phyloP scores from a whole-genome alignment of 1,140 invertebrate genomes.

The Heliconius melpomene region DNA sequence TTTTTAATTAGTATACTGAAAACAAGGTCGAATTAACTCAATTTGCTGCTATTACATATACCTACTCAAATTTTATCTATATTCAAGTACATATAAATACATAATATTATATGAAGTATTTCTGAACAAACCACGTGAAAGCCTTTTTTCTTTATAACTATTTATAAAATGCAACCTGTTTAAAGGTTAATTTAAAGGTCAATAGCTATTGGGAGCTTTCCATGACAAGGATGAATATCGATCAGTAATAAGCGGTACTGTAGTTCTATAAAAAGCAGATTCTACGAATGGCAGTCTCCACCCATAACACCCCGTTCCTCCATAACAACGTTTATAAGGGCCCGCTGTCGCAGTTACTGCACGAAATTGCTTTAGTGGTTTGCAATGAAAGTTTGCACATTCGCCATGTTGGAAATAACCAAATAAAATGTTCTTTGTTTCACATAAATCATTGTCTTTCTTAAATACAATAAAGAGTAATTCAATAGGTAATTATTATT shows the following conservation, averaged over 20 bases:
- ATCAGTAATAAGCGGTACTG: constrained; percentile 15
- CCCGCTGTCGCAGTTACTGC: constrained; percentile 8
- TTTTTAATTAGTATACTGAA: constrained; percentile 9
- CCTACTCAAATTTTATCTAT: neutral
- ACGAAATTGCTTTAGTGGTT: neutral
- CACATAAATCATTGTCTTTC: neutral
- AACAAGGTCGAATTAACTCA: constrained; percentile 3
- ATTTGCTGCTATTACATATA: neutral
- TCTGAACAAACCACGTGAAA: neutral
- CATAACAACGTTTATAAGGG: neutral
- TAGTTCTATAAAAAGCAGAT: constrained; percentile 33
- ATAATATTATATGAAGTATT: neutral
- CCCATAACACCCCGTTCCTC: constrained; percentile 24
- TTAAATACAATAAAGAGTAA: neutral
- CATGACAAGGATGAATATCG: constrained; percentile 30
- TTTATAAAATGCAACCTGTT: neutral
- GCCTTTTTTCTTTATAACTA: neutral
- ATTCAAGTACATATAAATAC: neutral
- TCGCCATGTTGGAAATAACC: neutral
- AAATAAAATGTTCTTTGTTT: neutral
- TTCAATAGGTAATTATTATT: too few relatives aligned
- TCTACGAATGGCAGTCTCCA: constrained; percentile 23
- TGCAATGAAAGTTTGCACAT: neutral
- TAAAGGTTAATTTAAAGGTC: constrained; percentile 7
- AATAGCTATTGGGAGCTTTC: constrained; percentile 5